Evolutionary conservation across 2,797 vertebrate species (phyloP).

Genomic region (Enteromius trimaculatus): DNA sequence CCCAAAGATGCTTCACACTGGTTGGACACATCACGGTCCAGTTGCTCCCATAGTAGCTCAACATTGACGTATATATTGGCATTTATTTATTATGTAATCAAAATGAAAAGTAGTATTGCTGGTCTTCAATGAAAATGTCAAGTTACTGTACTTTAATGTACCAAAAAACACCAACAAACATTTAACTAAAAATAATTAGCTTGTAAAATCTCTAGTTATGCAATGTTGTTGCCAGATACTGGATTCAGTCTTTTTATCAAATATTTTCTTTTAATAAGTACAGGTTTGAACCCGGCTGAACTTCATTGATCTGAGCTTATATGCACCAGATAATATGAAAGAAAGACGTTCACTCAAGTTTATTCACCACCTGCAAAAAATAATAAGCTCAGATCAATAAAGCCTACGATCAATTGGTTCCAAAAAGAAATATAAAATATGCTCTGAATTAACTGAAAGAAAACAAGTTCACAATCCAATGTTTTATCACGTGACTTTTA

Average conservation of each 20-base stretch:
- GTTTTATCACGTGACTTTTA: not conserved
- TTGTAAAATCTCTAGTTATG: not conserved
- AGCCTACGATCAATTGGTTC: not conserved
- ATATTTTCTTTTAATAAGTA: not conserved
- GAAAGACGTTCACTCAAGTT: not conserved
- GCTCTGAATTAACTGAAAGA: not conserved
- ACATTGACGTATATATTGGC: too few relatives aligned
- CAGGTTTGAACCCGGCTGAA: not conserved
- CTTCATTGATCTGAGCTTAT: not conserved
- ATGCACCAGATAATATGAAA: not conserved
- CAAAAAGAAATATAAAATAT: not conserved
- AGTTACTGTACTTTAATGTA: too few relatives aligned
- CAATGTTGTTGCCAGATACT: not conserved
- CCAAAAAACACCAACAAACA: too few relatives aligned
- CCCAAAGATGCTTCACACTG: too few relatives aligned
- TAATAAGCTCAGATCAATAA: not conserved
- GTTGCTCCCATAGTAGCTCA: too few relatives aligned
- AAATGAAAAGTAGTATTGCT: too few relatives aligned
- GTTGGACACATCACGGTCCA: too few relatives aligned
- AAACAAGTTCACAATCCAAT: not conserved
- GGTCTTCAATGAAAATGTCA: too few relatives aligned
- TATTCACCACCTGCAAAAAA: not conserved
- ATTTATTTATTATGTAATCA: too few relatives aligned
- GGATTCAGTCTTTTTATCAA: not conserved
- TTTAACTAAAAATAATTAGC: not conserved